Conservation (phyloP, 2,888 invertebrate genomes). For the Strigamia transsilvanica region DNA sequence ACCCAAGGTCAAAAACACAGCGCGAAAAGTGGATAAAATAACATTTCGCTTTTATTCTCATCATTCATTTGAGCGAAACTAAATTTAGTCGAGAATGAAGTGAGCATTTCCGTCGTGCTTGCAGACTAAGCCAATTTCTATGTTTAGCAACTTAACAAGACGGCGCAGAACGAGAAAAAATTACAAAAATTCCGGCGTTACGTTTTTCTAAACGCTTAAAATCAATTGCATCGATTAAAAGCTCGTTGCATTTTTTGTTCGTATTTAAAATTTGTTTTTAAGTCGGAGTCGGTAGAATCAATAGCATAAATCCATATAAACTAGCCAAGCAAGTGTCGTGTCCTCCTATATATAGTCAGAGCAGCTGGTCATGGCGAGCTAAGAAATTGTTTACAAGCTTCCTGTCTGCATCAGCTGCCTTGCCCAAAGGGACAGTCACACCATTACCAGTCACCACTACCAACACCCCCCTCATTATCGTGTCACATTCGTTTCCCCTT, state of each 20-base stretch:
- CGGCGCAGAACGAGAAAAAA: neutral
- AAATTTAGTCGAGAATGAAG: neutral
- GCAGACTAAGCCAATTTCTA: slow-evolving; percentile 4
- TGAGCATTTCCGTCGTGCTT: slow-evolving; percentile 27
- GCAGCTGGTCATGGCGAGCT: slow-evolving; percentile 42
- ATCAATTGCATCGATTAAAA: slow-evolving; percentile 29
- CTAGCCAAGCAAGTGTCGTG: slow-evolving; percentile 19
- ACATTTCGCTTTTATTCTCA: neutral
- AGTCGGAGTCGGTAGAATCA: neutral
- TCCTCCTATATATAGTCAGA: slow-evolving; percentile 44
- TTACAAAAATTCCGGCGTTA: neutral
- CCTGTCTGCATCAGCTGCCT: slow-evolving; percentile 44
- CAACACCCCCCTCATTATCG: slow-evolving; percentile 42
- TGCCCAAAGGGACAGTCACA: slow-evolving; percentile 42
- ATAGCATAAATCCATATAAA: slow-evolving; percentile 32
- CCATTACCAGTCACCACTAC: slow-evolving; percentile 38
- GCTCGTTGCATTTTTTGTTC: neutral
- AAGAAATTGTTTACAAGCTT: slow-evolving; percentile 44
- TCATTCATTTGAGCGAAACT: neutral
- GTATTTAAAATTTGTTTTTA: neutral
- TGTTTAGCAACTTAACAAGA: slow-evolving; percentile 21
- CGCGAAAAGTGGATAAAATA: neutral
- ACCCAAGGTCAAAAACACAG: neutral
- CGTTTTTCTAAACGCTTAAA: neutral
- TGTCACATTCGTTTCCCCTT: slow-evolving; percentile 44